Base-by-base conservation (phyloP, 37 sponge, comb jelly and placozoan genomes). In the Hexactinellida sp. region DNA sequence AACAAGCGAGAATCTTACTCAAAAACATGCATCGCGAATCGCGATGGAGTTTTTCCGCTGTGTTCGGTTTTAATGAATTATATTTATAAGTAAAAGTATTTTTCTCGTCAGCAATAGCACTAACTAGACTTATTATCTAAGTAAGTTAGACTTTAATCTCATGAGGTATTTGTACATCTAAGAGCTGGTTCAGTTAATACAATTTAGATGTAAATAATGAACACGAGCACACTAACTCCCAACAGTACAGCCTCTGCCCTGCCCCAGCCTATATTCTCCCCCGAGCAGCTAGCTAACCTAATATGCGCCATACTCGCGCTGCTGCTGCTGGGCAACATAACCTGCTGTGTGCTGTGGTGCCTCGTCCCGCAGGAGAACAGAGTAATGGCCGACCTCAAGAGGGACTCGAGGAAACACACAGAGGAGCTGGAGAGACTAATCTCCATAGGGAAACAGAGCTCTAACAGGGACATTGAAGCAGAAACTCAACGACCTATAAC, bases 341-440 rank as follows among this genome's bases (percentile, higher is more conserved):
- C 76, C 3, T 63, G 76, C 76, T 63, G 76, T 23, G 76, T 63
- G 76, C 13, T 63, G 76, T 63, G 76, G 76, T 63, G 76, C 34
- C 3, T 23, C 3, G 76, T 63, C 3, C 76, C 76, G 1, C 76
- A 63, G 76, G 76, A 63, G 76, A 32, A 23, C 34, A 10, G 76
- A 63, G 34, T 63, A n/a, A 23, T 63, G 25, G 34, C 3, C 21
- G 28, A 63, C 3, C 30, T 63, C 28, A 63, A 28, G 13, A n/a
- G 13, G 21, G 28, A 21, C 28, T 10, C 76, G 3, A 63, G 76
- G 34, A 63, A n/a, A 25, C 76, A 63, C 19, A 63, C 76, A 7
- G 34, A 21, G 5, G 76, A 63, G 34, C 30, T 63, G 21, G 76
- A 63, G 3, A n/a, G 32, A 63, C 76, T 63, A 5, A n/a, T 63